Evolutionary conservation across 2,888 invertebrate species (phyloP).

Genomic region (Thysanoteuthis rhombus): DNA sequence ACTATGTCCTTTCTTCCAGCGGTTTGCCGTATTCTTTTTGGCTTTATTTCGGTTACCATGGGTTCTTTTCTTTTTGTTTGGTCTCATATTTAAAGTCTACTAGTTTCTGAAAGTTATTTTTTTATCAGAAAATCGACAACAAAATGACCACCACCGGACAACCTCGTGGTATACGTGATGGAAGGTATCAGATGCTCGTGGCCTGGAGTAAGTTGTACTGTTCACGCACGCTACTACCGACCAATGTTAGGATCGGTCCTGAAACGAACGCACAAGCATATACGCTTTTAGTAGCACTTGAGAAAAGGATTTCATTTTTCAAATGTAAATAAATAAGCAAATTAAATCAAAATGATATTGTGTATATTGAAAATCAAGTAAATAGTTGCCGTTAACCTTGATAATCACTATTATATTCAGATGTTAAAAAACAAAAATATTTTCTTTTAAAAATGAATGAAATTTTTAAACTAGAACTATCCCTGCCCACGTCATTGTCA

Average conservation of each 20-base stretch:
- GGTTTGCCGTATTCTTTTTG: background rate
- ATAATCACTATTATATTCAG: background rate
- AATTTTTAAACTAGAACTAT: too few species aligned
- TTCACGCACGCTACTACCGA: background rate
- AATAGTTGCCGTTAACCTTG: background rate
- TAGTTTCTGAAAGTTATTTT: background rate
- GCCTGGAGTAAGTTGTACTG: background rate
- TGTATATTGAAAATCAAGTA: background rate
- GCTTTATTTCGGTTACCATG: background rate
- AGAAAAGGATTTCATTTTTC: background rate
- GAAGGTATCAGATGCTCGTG: background rate
- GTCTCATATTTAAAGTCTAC: background rate
- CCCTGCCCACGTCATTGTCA: too few species aligned
- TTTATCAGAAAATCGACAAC: background rate
- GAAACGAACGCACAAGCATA: background rate
- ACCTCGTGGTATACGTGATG: background rate
- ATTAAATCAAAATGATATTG: background rate
- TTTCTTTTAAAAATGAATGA: too few species aligned
- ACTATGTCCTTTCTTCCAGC: conserved; percentile 24
- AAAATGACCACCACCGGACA: background rate
- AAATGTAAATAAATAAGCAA: background rate
- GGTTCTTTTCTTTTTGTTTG: conserved; percentile 16
- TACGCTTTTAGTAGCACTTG: background rate
- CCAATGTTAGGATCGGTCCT: background rate
- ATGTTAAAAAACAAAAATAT: too few species aligned